Conservation (phyloP, 1,140 invertebrate species). For the Drosophila sturtevanti region DNA sequence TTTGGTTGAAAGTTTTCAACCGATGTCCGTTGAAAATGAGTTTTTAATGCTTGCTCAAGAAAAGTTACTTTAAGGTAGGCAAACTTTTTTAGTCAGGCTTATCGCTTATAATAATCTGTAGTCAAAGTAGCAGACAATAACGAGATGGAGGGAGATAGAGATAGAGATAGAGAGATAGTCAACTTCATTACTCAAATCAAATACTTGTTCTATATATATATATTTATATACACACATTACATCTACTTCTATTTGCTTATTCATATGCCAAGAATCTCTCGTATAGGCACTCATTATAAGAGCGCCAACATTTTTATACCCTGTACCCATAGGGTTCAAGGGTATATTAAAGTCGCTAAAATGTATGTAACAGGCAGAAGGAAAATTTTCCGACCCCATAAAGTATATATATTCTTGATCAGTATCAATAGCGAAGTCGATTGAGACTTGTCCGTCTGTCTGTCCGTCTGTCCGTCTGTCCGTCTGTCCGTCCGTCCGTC, state of each 20-base stretch:
- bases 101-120: conserved; percentile 17
- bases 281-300: conserved; percentile 59
- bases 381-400: too few relatives aligned
- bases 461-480: too few relatives aligned
- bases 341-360: too few relatives aligned
- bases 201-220: conserved; percentile 24
- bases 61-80: conserved; percentile 26
- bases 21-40: conserved; percentile 33
- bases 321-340: too few relatives aligned
- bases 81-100: conserved; percentile 40
- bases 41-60: conserved; percentile 45
- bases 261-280: conserved; percentile 65
- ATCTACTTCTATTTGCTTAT: conserved; percentile 51
- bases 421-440: too few relatives aligned
- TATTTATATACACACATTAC: conserved; percentile 41
- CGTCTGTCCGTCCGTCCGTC: too few relatives aligned
- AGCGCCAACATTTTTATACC: conserved; percentile 33
- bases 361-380: too few relatives aligned
- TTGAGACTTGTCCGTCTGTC: too few relatives aligned
- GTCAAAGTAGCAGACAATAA: conserved; percentile 25
- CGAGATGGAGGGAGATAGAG: too few relatives aligned
- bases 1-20: conserved; percentile 10
- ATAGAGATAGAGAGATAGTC: background rate
- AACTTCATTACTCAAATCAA: conserved; percentile 46
- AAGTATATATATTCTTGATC: too few relatives aligned